Evolutionary conservation across 2,888 invertebrate genomes (phyloP).

Genomic region (Aspidiotus destructor): DNA sequence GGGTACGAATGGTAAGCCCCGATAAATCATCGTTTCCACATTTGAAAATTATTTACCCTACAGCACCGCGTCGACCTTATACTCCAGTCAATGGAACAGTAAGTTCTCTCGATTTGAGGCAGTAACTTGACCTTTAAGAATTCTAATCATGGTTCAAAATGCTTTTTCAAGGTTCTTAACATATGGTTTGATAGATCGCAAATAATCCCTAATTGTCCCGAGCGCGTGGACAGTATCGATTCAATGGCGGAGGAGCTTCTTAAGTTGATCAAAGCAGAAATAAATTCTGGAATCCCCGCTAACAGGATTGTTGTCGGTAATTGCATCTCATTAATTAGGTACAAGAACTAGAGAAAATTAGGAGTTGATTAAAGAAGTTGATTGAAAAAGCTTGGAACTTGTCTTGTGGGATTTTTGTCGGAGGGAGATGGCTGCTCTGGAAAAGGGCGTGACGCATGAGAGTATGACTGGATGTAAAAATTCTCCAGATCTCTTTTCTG

Average conservation of each 20-base stretch:
- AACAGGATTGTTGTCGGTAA: constrained; percentile 62
- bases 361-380: too few relatives aligned
- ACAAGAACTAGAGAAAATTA: too few relatives aligned
- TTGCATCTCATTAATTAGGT: too few relatives aligned
- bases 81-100: constrained; percentile 53
- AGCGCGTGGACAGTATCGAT: constrained; percentile 52
- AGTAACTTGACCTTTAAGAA: too few relatives aligned
- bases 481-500: too few relatives aligned
- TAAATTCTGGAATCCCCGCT: constrained; percentile 52
- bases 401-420: too few relatives aligned
- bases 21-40: constrained; percentile 57
- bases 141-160: too few relatives aligned
- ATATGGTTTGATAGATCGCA: constrained; percentile 72
- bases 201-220: constrained; percentile 53
- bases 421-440: too few relatives aligned
- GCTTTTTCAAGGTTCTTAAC: constrained; percentile 35
- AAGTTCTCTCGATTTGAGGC: constrained; percentile 39
- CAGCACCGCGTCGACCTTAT: constrained; percentile 65
- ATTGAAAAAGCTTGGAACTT: too few relatives aligned
- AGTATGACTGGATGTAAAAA: too few relatives aligned
- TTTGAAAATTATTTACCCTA: constrained; percentile 65
- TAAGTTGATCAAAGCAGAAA: constrained; percentile 19
- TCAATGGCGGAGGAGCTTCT: constrained; percentile 48
- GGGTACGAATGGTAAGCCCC: constrained; percentile 49
- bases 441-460: too few relatives aligned